Evolutionary conservation across 2,113 vertebrate genomes (phyloP), one percentile per base, ranked within the genome.

Genomic region (Cephalopterus ornatus): DNA sequence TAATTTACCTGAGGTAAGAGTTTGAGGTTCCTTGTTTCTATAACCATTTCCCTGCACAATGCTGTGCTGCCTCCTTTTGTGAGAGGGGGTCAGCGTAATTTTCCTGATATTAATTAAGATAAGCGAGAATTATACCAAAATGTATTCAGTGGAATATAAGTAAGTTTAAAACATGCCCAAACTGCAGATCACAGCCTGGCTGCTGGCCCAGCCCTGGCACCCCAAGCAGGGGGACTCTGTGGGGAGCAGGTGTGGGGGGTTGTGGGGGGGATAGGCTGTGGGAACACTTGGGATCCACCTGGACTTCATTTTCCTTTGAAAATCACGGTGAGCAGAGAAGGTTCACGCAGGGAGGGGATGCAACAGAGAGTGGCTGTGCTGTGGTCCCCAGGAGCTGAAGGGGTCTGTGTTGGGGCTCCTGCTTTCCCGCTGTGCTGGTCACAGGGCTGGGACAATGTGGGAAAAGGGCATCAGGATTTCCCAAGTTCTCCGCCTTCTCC

Each of bases 51-150:
- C 59, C 37, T n/a, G 12, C 68, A 50, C 63, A 59, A 26, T 53
- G 44, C 55, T 63, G 47, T 84, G 91, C 58, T 78, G 83, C 47
- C 58, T 79, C 39, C 80, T 89, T 66, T 74, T 59, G 68, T 93
- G 63, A 78, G 87, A 67, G 75, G 65, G 35, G 42, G 72, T 41
- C 17, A 26, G 66, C 2, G 1, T 73, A 17, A 46, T 88, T 86
- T 92, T 66, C 42, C 32, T 71, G 83, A 81, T 95, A 28, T 12
- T 90, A 92, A 93, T 94, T 96, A 88, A 88, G 85, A 93, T 90
- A 86, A 88, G 76, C 71, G 50, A 59, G 56, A 80, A 95, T 95
- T 53, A 67, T 58, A 71, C 30, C 42, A 63, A 59, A 80, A 67
- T 28, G 16, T 44, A 41, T 80, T 84, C 22, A 58, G 6, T 32